phyloP scores from a whole-genome alignment of 2,113 vertebrate genomes.

The Pantherophis guttatus region DNA sequence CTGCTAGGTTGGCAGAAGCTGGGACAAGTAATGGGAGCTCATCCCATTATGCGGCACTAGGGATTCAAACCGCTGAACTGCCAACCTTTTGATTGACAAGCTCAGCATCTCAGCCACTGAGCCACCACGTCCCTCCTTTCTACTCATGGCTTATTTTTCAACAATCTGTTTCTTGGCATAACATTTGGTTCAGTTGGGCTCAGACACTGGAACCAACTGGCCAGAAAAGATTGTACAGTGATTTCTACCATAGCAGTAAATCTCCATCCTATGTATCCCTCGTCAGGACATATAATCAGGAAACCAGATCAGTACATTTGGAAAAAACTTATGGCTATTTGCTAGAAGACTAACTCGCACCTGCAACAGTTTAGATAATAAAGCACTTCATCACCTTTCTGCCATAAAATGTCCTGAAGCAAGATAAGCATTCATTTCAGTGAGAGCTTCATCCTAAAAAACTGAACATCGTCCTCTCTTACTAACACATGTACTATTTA shows the following conservation, averaged over 20 bases:
- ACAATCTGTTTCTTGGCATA: neutral
- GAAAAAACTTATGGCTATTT: slow-evolving; percentile 40
- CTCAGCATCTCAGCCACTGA: too few relatives aligned
- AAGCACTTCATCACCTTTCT: slow-evolving; percentile 53
- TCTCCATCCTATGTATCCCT: neutral
- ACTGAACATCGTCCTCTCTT: slow-evolving; percentile 25
- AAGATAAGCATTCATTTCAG: slow-evolving; percentile 32
- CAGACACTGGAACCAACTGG: neutral
- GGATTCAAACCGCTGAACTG: too few relatives aligned
- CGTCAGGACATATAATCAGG: neutral
- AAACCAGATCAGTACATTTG: neutral
- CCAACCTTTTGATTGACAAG: too few relatives aligned
- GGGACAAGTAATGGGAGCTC: too few relatives aligned
- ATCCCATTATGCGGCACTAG: too few relatives aligned
- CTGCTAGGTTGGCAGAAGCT: too few relatives aligned
- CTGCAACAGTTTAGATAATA: slow-evolving; percentile 34
- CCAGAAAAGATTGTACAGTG: neutral
- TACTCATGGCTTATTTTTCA: neutral
- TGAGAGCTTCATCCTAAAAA: slow-evolving; percentile 41
- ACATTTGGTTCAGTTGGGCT: neutral
- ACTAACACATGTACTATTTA: slow-evolving; percentile 16
- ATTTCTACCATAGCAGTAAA: neutral
- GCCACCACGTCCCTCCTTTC: neutral
- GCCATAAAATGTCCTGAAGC: slow-evolving; percentile 51
- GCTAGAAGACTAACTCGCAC: neutral